Percentiles rank a stretch among this genome's conserved stretches.
phyloP scores from a whole-genome alignment of 2,888 invertebrate species.

The Lathronympha strigana region DNA sequence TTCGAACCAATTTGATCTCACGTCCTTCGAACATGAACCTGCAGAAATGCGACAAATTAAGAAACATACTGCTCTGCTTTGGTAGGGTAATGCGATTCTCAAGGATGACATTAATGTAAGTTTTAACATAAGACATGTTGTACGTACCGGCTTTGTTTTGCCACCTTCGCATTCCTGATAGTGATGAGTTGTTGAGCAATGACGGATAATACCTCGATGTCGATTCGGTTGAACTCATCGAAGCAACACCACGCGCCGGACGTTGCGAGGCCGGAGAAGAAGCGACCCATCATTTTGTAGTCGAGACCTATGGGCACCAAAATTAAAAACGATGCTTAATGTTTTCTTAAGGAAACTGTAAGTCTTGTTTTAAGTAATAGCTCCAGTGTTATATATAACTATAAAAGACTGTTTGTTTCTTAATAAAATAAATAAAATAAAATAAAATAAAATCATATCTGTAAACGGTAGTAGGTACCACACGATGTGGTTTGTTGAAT shows the following conservation, averaged over 20 bases:
- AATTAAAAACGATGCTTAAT: no score
- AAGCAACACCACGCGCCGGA: slow-evolving; percentile 97
- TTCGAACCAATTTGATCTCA: slow-evolving; percentile 91
- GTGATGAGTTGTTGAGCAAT: slow-evolving; percentile 96
- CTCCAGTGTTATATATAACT: no score
- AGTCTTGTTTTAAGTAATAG: no score
- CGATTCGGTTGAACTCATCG: slow-evolving; percentile 96
- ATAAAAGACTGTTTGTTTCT: no score
- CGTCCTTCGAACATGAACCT: slow-evolving; percentile 96
- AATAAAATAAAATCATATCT: no score
- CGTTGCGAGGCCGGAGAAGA: slow-evolving; percentile 94
- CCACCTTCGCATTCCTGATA: slow-evolving; percentile 93
- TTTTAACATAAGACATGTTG: not conserved
- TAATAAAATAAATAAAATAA: no score
- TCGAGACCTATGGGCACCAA: slow-evolving; percentile 71
- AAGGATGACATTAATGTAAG: no score
- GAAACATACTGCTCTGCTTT: no score
- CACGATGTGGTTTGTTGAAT: no score
- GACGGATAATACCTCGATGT: slow-evolving; percentile 95
- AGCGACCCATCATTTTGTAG: slow-evolving; percentile 94
- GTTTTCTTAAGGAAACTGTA: no score
- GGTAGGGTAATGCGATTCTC: no score
- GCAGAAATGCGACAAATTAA: slow-evolving; percentile 38
- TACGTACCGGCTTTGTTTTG: slow-evolving; percentile 75
- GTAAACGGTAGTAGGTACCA: no score